phyloP scores from a whole-genome alignment of 2,113 vertebrate genomes.

The Anhinga anhinga region DNA sequence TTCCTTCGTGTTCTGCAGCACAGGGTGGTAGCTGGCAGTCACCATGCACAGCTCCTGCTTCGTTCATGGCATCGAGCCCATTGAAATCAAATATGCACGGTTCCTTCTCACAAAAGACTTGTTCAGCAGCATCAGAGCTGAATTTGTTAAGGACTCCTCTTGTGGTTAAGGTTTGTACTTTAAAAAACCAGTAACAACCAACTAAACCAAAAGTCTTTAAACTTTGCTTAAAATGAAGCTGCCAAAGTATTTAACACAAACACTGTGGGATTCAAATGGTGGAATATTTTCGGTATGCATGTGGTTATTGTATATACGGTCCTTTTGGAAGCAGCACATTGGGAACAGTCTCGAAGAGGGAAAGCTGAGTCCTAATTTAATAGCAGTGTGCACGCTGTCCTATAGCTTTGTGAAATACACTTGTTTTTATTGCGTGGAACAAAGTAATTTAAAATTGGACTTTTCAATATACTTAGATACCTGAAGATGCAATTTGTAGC shows the following conservation, averaged over 20 bases:
- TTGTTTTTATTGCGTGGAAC: background rate
- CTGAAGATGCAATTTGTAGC: background rate
- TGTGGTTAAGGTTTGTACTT: constrained; percentile 86
- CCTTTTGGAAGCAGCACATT: background rate
- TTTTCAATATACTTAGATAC: background rate
- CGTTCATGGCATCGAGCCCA: constrained; percentile 54
- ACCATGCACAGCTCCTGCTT: constrained; percentile 59
- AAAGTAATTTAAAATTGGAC: background rate
- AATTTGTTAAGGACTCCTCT: constrained; percentile 87
- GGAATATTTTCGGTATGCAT: background rate
- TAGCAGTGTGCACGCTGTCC: background rate
- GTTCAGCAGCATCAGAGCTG: constrained; percentile 80
- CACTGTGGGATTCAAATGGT: background rate
- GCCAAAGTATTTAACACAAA: background rate
- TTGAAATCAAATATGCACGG: background rate
- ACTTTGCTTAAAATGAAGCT: background rate
- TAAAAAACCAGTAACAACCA: background rate
- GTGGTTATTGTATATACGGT: background rate
- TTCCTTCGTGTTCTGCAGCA: constrained; percentile 67
- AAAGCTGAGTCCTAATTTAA: background rate
- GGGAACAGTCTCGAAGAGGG: background rate
- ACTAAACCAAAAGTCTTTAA: background rate
- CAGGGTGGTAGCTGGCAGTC: constrained; percentile 69
- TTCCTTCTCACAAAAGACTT: constrained; percentile 53
- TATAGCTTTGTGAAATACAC: background rate